These are phyloP conservation scores for Sapajus apella DNA, from an alignment of 2,113 vertebrate genomes.

Conservation along the genomic window DNA sequence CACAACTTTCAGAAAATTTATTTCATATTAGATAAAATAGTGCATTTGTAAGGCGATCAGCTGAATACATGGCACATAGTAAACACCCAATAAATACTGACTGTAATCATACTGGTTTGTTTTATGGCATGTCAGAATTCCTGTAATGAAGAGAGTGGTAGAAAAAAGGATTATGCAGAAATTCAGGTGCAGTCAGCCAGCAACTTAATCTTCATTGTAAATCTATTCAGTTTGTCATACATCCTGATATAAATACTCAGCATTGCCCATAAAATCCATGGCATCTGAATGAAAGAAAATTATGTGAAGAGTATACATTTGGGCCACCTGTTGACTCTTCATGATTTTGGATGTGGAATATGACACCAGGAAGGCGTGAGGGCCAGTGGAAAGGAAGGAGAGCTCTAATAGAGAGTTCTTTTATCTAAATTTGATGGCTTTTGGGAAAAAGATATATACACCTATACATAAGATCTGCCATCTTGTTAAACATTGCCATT, in stretches of 20 bases:
- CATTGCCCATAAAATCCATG: background rate
- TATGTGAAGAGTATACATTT: background rate
- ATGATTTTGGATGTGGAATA: background rate
- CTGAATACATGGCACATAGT: background rate
- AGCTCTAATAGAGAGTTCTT: background rate
- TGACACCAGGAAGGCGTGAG: background rate
- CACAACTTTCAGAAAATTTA: constrained; percentile 16
- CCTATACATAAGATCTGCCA: background rate
- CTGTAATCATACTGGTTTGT: background rate
- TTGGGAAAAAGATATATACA: background rate
- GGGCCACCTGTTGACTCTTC: background rate
- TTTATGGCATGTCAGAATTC: constrained; percentile 15
- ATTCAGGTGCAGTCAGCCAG: background rate
- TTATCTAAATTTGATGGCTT: constrained; percentile 33
- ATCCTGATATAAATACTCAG: background rate
- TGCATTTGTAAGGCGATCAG: background rate
- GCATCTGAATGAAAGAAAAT: background rate
- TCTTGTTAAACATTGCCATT: constrained; percentile 24
- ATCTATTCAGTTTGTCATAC: constrained; percentile 2
- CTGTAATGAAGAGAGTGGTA: background rate
- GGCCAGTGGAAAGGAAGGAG: background rate
- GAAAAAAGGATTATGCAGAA: background rate
- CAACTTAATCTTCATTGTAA: constrained; percentile 28
- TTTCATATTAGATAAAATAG: constrained; percentile 52
- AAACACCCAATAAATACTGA: constrained; percentile 25